Percentiles rank a stretch among this genome's conserved stretches.
phyloP scores from a whole-genome alignment of 2,888 invertebrate genomes.

The Sepioteuthis lessoniana region DNA sequence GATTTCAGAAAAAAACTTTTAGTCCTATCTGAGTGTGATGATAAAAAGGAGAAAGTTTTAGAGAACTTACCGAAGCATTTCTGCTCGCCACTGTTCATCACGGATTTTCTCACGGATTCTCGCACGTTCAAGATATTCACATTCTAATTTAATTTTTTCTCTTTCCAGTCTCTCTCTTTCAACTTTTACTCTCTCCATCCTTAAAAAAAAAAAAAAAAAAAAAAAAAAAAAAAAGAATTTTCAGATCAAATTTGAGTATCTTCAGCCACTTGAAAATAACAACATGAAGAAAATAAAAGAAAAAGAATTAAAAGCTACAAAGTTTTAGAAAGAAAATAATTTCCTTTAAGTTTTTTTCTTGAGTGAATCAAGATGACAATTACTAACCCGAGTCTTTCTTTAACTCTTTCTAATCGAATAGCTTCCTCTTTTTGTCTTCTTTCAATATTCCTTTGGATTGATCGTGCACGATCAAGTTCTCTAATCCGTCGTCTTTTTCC shows the following conservation, averaged over 20 bases:
- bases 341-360: too few species aligned
- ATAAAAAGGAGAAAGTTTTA: too few species aligned
- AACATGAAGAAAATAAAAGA: not conserved
- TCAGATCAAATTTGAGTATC: too few species aligned
- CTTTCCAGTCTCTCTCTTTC: conserved; percentile 61
- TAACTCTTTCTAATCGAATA: conserved; percentile 81
- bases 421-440: conserved; percentile 89
- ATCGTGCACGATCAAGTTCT: conserved; percentile 80
- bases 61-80: conserved; percentile 63
- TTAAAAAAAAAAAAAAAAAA: conserved; percentile 52
- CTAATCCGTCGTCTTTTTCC: conserved; percentile 85
- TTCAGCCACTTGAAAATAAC: not conserved
- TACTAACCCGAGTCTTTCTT: conserved; percentile 67
- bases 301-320: not conserved
- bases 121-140: conserved; percentile 79
- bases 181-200: conserved; percentile 71
- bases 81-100: conserved; percentile 66
- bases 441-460: conserved; percentile 81
- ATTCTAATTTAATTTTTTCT: conserved; percentile 61
- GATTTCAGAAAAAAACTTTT: too few species aligned
- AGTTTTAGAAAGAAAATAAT: not conserved
- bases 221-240: too few species aligned
- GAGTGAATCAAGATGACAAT: not conserved
- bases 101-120: conserved; percentile 70
- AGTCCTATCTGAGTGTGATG: too few species aligned